Evolutionary conservation across 1,140 invertebrate genomes (phyloP).

Genomic region (Tetraneura akinire): DNA sequence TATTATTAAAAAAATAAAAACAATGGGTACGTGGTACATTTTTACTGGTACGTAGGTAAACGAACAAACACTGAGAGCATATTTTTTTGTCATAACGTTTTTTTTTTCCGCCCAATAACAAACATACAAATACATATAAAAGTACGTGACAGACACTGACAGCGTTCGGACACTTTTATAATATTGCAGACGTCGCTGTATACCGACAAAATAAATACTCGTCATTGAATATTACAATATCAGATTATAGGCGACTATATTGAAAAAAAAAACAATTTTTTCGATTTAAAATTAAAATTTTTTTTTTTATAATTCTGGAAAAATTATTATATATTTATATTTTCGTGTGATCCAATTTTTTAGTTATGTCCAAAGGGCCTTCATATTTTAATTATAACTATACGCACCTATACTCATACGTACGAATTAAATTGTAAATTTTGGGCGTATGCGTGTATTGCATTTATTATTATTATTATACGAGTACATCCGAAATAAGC

Average conservation of each 20-base stretch:
- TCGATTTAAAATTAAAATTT: background rate
- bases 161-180: background rate
- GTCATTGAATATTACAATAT: background rate
- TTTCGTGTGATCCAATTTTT: background rate
- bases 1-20: background rate
- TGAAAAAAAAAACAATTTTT: background rate
- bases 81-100: constrained; percentile 13
- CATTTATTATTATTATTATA: no score
- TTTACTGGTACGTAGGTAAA: background rate
- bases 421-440: background rate
- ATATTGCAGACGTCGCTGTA: background rate
- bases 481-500: no score
- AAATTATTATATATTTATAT: background rate
- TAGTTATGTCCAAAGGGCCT: background rate
- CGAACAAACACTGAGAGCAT: constrained; percentile 3
- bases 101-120: background rate
- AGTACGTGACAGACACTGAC: constrained; percentile 2
- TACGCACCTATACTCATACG: background rate
- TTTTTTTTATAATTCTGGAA: background rate
- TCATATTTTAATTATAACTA: no score
- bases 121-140: constrained; percentile 11
- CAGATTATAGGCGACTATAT: background rate
- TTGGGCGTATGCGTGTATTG: background rate
- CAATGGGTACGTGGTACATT: background rate
- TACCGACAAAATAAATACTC: background rate